phyloP scores from a whole-genome alignment of 1,140 invertebrate genomes.

The Pararge aegeria region DNA sequence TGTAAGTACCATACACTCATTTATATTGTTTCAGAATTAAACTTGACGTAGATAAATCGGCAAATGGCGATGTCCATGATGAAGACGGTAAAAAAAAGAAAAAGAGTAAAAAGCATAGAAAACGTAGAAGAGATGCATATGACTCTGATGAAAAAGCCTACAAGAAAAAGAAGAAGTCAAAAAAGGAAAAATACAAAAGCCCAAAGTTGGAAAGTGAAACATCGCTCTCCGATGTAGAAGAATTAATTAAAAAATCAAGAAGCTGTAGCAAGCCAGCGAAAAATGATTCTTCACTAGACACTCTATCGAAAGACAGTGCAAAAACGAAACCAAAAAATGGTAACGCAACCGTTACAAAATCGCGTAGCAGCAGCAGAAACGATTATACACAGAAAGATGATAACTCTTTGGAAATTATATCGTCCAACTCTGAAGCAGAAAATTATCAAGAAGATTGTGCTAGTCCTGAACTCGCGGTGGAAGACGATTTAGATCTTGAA shows the following conservation, averaged over 20 bases:
- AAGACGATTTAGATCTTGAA: constrained; percentile 92
- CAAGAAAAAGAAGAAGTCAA: constrained; percentile 59
- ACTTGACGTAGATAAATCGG: constrained; percentile 41
- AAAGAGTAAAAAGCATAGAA: constrained; percentile 80
- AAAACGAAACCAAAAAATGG: constrained; percentile 59
- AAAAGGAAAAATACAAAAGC: constrained; percentile 55
- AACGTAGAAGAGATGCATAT: constrained; percentile 56
- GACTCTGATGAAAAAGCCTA: constrained; percentile 47
- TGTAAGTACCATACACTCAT: constrained; percentile 46
- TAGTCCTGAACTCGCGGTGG: constrained; percentile 87
- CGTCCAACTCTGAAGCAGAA: constrained; percentile 85
- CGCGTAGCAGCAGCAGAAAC: constrained; percentile 57
- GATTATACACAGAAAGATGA: constrained; percentile 35
- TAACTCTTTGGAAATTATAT: constrained; percentile 82
- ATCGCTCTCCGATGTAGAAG: constrained; percentile 64
- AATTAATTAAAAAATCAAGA: constrained; percentile 55
- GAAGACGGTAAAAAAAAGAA: constrained; percentile 68
- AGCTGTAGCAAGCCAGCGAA: constrained; percentile 33
- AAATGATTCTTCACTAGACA: constrained; percentile 35
- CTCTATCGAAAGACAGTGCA: constrained; percentile 27
- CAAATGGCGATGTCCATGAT: constrained; percentile 37
- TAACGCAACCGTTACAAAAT: constrained; percentile 43
- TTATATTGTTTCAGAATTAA: constrained; percentile 52
- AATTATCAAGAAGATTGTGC: constrained; percentile 86
- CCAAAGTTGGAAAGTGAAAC: constrained; percentile 63